phyloP scores from a whole-genome alignment of 1,140 invertebrate genomes.

The Lucilia sericata region DNA sequence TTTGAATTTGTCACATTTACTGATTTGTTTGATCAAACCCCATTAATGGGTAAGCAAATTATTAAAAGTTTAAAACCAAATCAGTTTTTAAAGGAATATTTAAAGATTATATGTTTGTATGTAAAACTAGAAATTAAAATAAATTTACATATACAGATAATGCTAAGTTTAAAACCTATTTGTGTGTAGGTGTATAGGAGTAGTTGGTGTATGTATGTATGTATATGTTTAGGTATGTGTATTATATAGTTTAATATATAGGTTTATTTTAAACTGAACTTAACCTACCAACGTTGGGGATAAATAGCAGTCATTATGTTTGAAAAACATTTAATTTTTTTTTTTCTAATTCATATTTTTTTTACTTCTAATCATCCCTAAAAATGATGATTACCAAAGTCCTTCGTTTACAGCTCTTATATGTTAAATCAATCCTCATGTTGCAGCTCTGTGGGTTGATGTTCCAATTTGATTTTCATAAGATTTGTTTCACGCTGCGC shows the following conservation, averaged over 20 bases:
- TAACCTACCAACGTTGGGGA: slow-evolving; percentile 59
- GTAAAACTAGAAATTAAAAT: no score
- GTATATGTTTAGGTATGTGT: no score
- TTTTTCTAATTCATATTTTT: not conserved
- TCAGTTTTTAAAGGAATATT: no score
- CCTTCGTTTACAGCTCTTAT: no score
- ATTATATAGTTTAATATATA: not conserved
- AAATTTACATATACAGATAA: not conserved
- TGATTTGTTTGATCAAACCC: no score
- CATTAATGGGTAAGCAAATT: no score
- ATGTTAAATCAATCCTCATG: slow-evolving; percentile 60
- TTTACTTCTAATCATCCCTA: not conserved
- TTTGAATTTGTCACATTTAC: no score
- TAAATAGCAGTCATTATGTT: slow-evolving; percentile 65
- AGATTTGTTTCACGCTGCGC: slow-evolving; percentile 70
- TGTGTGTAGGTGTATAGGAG: not conserved
- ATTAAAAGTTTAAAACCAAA: no score
- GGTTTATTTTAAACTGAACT: not conserved
- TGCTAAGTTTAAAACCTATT: not conserved
- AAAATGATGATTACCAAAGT: not conserved
- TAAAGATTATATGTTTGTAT: no score
- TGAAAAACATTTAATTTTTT: not conserved
- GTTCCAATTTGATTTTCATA: slow-evolving; percentile 66
- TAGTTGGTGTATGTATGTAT: not conserved
- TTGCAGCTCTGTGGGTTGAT: slow-evolving; percentile 62